phyloP scores from a whole-genome alignment of 2,888 invertebrate genomes.

The Calliphora vomitoria region DNA sequence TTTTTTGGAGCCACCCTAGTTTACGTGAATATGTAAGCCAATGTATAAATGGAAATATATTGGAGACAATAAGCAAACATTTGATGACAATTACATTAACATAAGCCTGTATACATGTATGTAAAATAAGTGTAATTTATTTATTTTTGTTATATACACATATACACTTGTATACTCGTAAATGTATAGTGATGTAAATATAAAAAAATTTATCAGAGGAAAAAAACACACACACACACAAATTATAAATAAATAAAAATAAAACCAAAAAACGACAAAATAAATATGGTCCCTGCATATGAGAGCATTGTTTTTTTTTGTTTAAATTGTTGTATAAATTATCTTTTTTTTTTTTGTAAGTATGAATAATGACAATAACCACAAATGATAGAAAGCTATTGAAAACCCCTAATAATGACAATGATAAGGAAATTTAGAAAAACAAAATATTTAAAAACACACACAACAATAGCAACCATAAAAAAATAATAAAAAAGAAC shows the following conservation, averaged over 20 bases:
- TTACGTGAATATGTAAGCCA: no score
- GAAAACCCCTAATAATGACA: neutral
- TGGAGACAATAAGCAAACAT: neutral
- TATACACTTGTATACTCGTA: neutral
- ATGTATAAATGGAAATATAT: no score
- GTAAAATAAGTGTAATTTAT: neutral
- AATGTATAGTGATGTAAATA: neutral
- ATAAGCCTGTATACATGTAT: neutral
- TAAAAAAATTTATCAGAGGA: neutral
- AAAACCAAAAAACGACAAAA: neutral
- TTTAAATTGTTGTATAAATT: neutral
- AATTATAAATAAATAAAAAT: neutral
- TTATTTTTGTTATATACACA: neutral
- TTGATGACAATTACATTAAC: slow-evolving; percentile 20
- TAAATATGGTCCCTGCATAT: neutral
- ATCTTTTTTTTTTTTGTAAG: neutral
- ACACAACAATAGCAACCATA: neutral
- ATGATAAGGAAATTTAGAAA: neutral
- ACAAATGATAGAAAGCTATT: neutral
- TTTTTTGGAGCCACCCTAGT: no score
- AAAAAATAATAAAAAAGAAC: neutral
- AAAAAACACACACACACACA: neutral
- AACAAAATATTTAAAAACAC: neutral
- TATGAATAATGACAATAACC: neutral
- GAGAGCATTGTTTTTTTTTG: neutral